Evolutionary conservation across 2,797 vertebrate species (phyloP), one percentile per base, ranked within the genome.

Genomic region (Melopsittacus undulatus): DNA sequence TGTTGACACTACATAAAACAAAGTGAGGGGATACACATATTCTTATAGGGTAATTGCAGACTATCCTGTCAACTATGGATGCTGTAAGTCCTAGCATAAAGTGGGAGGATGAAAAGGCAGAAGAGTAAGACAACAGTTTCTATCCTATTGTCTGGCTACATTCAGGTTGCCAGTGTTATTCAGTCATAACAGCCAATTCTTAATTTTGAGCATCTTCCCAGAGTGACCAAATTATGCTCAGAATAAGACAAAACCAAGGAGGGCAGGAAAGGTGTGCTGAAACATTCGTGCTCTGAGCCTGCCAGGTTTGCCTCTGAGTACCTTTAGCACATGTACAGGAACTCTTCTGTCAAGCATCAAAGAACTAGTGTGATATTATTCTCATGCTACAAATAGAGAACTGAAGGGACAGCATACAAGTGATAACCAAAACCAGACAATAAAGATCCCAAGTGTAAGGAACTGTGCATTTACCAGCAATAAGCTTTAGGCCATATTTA

Each of bases 401-500:
- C 26, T 52, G 63, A 86, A 90, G 32, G 57, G 61, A 89, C 68
- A 89, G 66, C 38, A 68, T 59, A 62, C 8, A 70, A 89, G 34
- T 17, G 52, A 87, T 75, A 80, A 89, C 24, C 27, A 86, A 87
- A 93, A 94, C 78, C 40, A 51, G 1, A 76, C 54, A 67, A 62
- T 83, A 62, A 91, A 87, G 36, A 91, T 68, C 32, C 20, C 32
- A 83, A 91, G 87, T 30, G 57, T 32, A 6, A 48, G 73, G 61
- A 89, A 69, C 24, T 45, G 30, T 63, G 75, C 40, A 83, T 81
- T 83, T 94, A 83, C 57, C 20, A 88, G 72, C 83, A 91, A 92
- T 64, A 92, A 85, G 67, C 32, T 83, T 80, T 85, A 72, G 81
- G 16, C 69, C 76, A 46, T 72, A 66, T 93, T 94, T 91, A 81